Evolutionary conservation across 2,888 invertebrate species (phyloP), one percentile per base, ranked within the genome.

Genomic region (Agonum fuliginosum): DNA sequence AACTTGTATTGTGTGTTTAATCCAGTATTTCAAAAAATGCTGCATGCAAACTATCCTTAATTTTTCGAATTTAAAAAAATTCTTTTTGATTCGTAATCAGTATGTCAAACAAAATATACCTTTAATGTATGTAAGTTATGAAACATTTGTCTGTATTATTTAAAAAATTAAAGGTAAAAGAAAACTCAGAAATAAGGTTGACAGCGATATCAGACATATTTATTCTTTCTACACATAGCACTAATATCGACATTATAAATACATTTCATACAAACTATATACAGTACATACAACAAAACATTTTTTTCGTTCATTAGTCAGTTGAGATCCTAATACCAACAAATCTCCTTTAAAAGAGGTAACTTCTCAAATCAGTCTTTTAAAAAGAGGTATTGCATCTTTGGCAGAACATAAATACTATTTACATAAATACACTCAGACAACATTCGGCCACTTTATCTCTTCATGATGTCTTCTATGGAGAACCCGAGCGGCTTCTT

Each of bases 401-500:
- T 73, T 73, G 73, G 73, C 58, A 54, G 58, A 73, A 67, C 37
- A 37, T 12, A 67, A 67, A 67, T 67, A 67, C 22, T 20, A 37
- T 67, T 14, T 62, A 27, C 34, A 27, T 62, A 30, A 30, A 62
- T 62, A 62, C 17, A 27, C 6, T 12, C 5, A 30, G 0, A 58
- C 3, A 58, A 14, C 12, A 14, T 8, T 8, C 10, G 2, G 8
- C 8, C 6, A 1, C 8, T 37, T 88, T 92, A 95, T 88, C 95
- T 92, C 86, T 92, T 94, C 94, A 96, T 94, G 80, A 96, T 96
- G 84, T 96, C 95, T 83, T 94, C 95, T 87, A 96, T 96, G 81
- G 93, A 93, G 87, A 96, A 96, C 0, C 95, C 95, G 80, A 94
- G 87, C 22, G 89, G 84, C 79, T 89, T 89, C 81, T 89, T 91